phyloP scores from a whole-genome alignment of 1,140 invertebrate genomes.

The Goniozus legneri region DNA sequence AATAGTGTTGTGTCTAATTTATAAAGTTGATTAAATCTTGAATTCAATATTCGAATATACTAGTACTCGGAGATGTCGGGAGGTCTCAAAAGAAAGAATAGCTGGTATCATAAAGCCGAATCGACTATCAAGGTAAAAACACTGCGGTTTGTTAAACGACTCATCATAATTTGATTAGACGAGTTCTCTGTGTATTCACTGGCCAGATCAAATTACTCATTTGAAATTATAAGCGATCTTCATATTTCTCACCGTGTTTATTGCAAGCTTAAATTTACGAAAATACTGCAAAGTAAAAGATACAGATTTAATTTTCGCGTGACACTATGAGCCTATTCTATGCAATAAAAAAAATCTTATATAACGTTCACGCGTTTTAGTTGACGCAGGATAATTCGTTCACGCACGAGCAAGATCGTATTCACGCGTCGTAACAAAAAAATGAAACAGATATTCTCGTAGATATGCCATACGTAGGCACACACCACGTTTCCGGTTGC shows the following conservation, averaged over 20 bases:
- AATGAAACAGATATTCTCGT: no score
- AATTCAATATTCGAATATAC: background rate
- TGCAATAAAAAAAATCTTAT: conserved; percentile 8
- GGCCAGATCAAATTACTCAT: background rate
- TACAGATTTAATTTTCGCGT: background rate
- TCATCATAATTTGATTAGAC: background rate
- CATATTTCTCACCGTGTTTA: background rate
- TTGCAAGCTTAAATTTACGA: background rate
- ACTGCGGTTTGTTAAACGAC: background rate
- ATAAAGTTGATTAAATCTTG: background rate
- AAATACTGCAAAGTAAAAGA: background rate
- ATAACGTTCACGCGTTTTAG: background rate
- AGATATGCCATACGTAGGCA: conserved; percentile 19
- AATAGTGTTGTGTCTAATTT: background rate
- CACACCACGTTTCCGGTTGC: conserved; percentile 15
- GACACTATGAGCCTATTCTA: background rate
- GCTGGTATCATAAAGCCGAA: conserved; percentile 34
- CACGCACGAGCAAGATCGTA: no score
- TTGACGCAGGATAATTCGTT: no score
- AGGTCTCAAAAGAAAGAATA: conserved; percentile 28
- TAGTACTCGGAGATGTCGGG: conserved; percentile 17
- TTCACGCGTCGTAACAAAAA: no score
- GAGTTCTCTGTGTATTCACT: background rate
- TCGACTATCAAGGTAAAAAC: conserved; percentile 24
- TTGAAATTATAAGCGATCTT: background rate